A percentile compares a stretch with the other conserved stretches of the same genome.
phyloP scores from a whole-genome alignment of 1,140 invertebrate species.

The Phthorimaea operculella region DNA sequence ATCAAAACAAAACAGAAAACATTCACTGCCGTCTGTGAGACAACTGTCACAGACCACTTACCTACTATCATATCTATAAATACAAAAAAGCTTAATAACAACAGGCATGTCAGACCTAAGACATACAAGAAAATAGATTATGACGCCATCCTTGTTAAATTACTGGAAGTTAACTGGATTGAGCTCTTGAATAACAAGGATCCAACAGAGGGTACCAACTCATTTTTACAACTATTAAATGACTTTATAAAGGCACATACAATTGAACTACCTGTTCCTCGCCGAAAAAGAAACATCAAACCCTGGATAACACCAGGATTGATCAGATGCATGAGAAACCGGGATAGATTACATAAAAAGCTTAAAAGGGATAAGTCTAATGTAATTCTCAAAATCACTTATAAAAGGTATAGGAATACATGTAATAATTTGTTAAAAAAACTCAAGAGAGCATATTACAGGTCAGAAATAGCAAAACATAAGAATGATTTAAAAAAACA shows the following conservation, averaged over 20 bases:
- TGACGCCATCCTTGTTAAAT: background rate
- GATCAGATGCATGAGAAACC: constrained; percentile 7
- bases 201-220: background rate
- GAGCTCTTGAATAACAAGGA: background rate
- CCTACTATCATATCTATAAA: background rate
- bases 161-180: background rate
- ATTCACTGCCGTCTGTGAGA: background rate
- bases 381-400: background rate
- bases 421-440: constrained; percentile 11
- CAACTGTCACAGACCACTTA: constrained; percentile 6
- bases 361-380: constrained; percentile 3
- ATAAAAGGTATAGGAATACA: constrained; percentile 10
- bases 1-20: constrained; percentile 3
- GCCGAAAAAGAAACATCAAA: constrained; percentile 2
- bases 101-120: background rate
- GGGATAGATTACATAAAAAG: constrained; percentile 6
- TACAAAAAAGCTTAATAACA: background rate
- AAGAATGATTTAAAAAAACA: background rate
- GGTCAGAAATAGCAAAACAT: background rate
- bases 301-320: constrained; percentile 10
- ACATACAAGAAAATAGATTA: background rate
- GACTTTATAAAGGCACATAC: background rate
- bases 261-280: background rate
- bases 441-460: constrained; percentile 5
- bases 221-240: background rate